Evolutionary conservation across 1,140 invertebrate species (phyloP).

Genomic region (Papilio glaucus): DNA sequence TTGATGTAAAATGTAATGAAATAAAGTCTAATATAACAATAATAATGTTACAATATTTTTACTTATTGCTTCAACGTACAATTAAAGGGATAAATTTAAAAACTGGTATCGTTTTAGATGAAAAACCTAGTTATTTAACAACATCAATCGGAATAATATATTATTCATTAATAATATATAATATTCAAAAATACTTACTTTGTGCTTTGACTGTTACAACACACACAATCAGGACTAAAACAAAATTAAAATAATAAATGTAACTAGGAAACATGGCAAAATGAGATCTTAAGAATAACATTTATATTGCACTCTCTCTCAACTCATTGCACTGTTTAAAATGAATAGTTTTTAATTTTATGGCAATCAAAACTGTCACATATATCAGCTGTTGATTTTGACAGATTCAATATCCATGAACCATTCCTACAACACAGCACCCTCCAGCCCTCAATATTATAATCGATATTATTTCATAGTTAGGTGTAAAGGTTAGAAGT

Average conservation of each 20-base stretch:
- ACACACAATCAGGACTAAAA: conserved; percentile 34
- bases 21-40: too few relatives aligned
- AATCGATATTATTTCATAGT: neutral
- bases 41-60: neutral
- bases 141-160: too few relatives aligned
- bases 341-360: conserved; percentile 23
- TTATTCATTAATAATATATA: too few relatives aligned
- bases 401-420: conserved; percentile 45
- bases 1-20: too few relatives aligned
- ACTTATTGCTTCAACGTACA: neutral
- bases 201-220: conserved; percentile 41
- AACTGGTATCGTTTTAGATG: neutral
- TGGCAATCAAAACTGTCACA: conserved; percentile 40
- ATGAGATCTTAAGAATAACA: neutral
- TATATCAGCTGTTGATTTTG: conserved; percentile 64
- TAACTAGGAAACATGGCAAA: conserved; percentile 40
- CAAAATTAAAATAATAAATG: conserved; percentile 29
- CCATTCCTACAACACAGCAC: neutral
- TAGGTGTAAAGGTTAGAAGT: conserved; percentile 9
- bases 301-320: neutral
- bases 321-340: conserved; percentile 17
- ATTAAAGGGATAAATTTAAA: neutral
- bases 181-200: conserved; percentile 46
- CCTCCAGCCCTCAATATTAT: neutral
- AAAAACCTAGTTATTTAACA: conserved; percentile 6